Evolutionary conservation across 2,888 invertebrate species (phyloP), one percentile per base, ranked within the genome.

Genomic region (Rotaria sp.): DNA sequence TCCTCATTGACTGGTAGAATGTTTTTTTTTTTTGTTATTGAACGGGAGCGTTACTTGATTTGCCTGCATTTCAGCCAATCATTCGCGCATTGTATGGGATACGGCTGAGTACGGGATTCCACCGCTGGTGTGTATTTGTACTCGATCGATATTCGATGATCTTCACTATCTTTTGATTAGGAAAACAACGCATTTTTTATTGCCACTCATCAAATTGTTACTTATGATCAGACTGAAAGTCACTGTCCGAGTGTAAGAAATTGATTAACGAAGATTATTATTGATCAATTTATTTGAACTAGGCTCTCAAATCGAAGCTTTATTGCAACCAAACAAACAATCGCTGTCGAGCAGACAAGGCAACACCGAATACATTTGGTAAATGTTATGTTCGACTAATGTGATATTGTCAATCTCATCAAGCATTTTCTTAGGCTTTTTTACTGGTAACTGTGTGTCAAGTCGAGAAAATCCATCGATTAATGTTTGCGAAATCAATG

Each of bases 91-190:
- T 57, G 57, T 74, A 11, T 93, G 92, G 92, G 92, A 93, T 89
- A 91, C 91, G 1, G 90, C 92, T 5, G 92, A 93, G 87, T 92
- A 92, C 88, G 91, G 92, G 5, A 89, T 92, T 50, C 92, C 92
- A 11, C 90, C 92, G 7, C 91, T 91, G 89, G 92, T 91, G 87
- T 88, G 88, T 35, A n/a, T 41, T 35, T 21, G 15, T 55, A 8
- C 7, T 55, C 1, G 10, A n/a, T 38, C 2, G 38, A 74, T 15
- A 21, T 85, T 26, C 7, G 15, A 45, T 74, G 4, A 30, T 35
- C 4, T 2, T 74, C 35, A 2, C 7, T 30, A 21, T 74, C 38
- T 74, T 2, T 30, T 74, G 13, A 35, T 1, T 57, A 92, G 90
- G 92, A 92, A 38, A 74, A 74, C 35, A 74, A 38, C n/a, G 74